Evolutionary conservation across 2,888 invertebrate genomes (phyloP).

Genomic region (Tenthredo notha): DNA sequence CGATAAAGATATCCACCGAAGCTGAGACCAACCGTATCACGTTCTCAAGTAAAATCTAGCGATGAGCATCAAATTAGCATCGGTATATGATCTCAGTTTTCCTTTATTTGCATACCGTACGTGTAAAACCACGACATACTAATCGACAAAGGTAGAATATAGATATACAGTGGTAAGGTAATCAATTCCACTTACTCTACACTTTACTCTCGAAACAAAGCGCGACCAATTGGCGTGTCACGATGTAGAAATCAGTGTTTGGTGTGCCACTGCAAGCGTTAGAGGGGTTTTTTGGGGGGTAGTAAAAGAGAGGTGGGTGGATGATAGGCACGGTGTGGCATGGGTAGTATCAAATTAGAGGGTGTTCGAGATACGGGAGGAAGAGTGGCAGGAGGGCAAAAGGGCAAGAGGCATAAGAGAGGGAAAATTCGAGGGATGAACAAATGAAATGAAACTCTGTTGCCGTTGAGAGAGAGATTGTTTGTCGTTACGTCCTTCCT

Average conservation of each 20-base stretch:
- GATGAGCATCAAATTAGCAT: not conserved
- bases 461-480: slow-evolving; percentile 71
- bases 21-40: not conserved
- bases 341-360: slow-evolving; percentile 72
- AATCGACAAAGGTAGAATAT: slow-evolving; percentile 31
- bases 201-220: slow-evolving; percentile 23
- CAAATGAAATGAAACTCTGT: slow-evolving; percentile 77
- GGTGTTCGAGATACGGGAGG: slow-evolving; percentile 71
- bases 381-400: slow-evolving; percentile 66
- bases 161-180: not conserved
- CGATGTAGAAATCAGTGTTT: slow-evolving; percentile 53
- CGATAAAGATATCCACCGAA: slow-evolving; percentile 1
- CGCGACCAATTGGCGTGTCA: slow-evolving; percentile 38
- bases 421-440: slow-evolving; percentile 68
- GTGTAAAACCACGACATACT: slow-evolving; percentile 52
- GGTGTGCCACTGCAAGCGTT: slow-evolving; percentile 61
- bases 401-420: slow-evolving; percentile 59
- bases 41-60: not conserved
- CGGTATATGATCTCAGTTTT: not conserved
- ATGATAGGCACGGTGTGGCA: slow-evolving; percentile 60
- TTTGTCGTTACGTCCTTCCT: slow-evolving; percentile 75
- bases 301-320: slow-evolving; percentile 60
- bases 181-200: slow-evolving; percentile 31
- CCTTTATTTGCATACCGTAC: not conserved
- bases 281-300: slow-evolving; percentile 56